Evolutionary conservation across 2,888 invertebrate species (phyloP).

Genomic region (Gnatocerus cornutus): DNA sequence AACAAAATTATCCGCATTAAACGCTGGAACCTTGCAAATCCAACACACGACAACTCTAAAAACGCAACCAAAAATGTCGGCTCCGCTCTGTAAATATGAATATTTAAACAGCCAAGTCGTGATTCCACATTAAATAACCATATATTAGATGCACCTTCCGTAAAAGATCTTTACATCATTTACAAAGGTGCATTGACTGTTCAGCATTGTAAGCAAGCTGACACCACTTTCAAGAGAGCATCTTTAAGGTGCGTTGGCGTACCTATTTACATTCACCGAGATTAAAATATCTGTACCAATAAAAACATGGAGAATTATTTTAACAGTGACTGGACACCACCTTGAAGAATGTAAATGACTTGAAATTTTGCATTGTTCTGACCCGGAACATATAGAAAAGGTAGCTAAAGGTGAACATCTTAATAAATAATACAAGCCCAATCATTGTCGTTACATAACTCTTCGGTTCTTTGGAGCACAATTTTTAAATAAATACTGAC

Average conservation of each 20-base stretch:
- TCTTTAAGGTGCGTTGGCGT: too few species aligned
- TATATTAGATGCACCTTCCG: not conserved
- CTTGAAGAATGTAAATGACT: not conserved
- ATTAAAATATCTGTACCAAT: too few species aligned
- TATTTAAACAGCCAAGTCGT: too few species aligned
- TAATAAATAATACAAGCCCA: not conserved
- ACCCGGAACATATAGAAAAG: not conserved
- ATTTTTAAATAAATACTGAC: conserved; percentile 69
- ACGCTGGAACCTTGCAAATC: not conserved
- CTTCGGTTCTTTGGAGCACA: not conserved
- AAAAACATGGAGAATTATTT: too few species aligned
- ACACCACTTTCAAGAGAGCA: not conserved
- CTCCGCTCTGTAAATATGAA: too few species aligned
- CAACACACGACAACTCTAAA: not conserved
- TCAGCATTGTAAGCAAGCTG: not conserved
- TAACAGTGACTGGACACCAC: not conserved
- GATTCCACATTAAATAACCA: not conserved
- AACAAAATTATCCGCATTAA: not conserved
- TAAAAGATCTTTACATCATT: not conserved
- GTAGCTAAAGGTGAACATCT: conserved; percentile 1
- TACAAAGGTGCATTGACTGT: conserved; percentile 4
- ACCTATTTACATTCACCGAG: too few species aligned
- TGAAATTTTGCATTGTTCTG: too few species aligned
- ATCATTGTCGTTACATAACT: not conserved
- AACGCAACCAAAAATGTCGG: too few species aligned